Evolutionary conservation across 1,140 invertebrate species (phyloP), one percentile per base, ranked within the genome.

Genomic region (Penaeus indicus): DNA sequence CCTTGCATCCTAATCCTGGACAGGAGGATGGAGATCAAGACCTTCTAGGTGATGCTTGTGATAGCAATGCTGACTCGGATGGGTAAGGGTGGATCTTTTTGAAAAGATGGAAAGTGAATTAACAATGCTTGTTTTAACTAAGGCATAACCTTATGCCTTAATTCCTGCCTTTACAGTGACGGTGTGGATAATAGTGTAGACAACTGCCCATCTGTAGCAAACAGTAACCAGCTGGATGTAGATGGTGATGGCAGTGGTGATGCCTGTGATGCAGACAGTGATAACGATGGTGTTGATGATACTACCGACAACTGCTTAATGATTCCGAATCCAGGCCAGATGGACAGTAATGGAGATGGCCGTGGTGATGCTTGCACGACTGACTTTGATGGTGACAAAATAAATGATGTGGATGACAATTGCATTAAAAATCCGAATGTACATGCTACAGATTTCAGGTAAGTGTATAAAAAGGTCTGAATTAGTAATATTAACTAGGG

Each of bases 401-500:
- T 25, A 0, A 3, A 16, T 4, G 80, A 83, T 22, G 25, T 10
- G 4, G 4, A 27, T 0, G 80, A 83, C 63, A 61, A 27, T 21
- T 83, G 80, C 61, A 54, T 61, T 3, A 98, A 99, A 91, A 98
- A 99, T 92, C 97, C 97, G 1, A 95, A 95, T 91, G 97, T 99
- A 85, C 97, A 96, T 93, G 94, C 95, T 1, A 99, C 98, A 0
- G 98, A 99, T 93, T 99, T 99, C 93, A 95, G 95, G 94, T 95
- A 63, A 0, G 5, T 3, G 18, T 7, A 2, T 32, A 32, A 1
- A 32, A 32, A 32, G 32, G 32, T 32, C 32, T 32, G n/a, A n/a
- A n/a, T n/a, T n/a, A n/a, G n/a, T n/a, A n/a, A n/a, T n/a, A n/a
- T n/a, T n/a, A n/a, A n/a, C n/a, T n/a, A n/a, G n/a, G n/a, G n/a